Evolutionary conservation across 1,140 invertebrate species (phyloP), one percentile per base, ranked within the genome.

Genomic region (Hycleus phaleratus): DNA sequence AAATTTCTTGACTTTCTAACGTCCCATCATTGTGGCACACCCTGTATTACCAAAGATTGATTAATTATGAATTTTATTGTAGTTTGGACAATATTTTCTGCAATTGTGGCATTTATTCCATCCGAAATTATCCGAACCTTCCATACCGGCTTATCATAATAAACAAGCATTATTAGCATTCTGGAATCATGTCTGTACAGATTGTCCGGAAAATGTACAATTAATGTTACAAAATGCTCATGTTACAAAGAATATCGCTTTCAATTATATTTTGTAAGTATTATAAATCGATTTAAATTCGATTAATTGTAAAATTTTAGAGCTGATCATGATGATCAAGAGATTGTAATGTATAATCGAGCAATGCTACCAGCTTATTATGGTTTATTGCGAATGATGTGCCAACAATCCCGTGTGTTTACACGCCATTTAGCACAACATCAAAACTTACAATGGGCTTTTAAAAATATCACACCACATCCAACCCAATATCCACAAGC

Each of bases 381-480:
- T 72, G 91, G 92, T 32, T 77, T 97, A 56, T 78, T 96, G 60
- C 78, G 91, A 58, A 80, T 95, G 69, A 95, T 91, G 71, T 96
- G 93, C 73, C 86, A 91, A 65, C 86, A 91, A 67, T 95, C 92
- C 1, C 79, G 85, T 5, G 75, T 82, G 3, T 93, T 96, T 73
- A 91, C 91, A 24, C 80, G 91, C 53, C 85, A 91, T 69, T 76
- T 96, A 25, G 90, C 91, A 1, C 84, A 85, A 60, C 93, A 97
- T 79, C 93, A 95, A 76, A 96, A 97, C 77, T 85, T 96, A 42
- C 90, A 93, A 70, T 97, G 93, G 93, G 93, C 93, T 46, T 96
- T 95, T 73, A 91, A 95, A 69, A 95, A 96, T 71, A 95, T 97
- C 51, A 93, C 91, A 12, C 91, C 91, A 10, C 92, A 94, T 78